Evolutionary conservation across 2,888 invertebrate genomes (phyloP).

Genomic region (Gastrophysa polygoni): DNA sequence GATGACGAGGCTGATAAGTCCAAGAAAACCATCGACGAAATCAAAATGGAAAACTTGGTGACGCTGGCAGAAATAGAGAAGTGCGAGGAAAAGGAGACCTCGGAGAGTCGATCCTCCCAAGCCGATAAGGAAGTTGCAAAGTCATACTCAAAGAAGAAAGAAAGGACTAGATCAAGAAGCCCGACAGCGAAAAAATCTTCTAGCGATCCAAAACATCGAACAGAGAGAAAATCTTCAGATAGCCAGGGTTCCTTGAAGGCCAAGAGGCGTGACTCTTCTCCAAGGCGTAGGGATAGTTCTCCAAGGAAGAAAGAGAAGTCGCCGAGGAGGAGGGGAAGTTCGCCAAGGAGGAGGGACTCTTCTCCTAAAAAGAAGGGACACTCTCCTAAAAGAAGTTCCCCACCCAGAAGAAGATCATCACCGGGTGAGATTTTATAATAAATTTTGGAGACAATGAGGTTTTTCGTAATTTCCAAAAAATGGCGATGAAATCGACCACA

Average conservation of each 20-base stretch:
- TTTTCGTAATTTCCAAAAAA: too few species aligned
- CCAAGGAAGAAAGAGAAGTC: constrained; percentile 20
- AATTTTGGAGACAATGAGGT: too few species aligned
- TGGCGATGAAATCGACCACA: too few species aligned
- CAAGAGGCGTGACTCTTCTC: constrained; percentile 13
- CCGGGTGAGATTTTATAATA: constrained; percentile 14
- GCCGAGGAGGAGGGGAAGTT: constrained; percentile 19
- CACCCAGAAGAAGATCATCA: constrained; percentile 18
- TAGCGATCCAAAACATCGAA: constrained; percentile 3
- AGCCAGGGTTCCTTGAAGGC: constrained; percentile 25
- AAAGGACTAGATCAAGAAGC: constrained; percentile 16
- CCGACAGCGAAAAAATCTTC: neutral
- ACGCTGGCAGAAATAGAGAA: neutral
- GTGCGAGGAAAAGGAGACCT: neutral
- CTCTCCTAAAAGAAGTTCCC: constrained; percentile 28
- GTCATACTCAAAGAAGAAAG: constrained; percentile 5
- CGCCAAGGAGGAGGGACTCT: constrained; percentile 25
- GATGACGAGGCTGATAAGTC: constrained; percentile 42
- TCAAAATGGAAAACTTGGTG: constrained; percentile 18
- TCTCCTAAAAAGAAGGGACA: constrained; percentile 26
- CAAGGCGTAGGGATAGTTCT: constrained; percentile 20
- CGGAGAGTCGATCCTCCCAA: neutral
- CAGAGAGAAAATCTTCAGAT: constrained; percentile 8
- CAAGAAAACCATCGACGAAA: constrained; percentile 38
- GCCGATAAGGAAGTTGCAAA: neutral